Conservation (phyloP, 2,888 invertebrate species). For the Bombyx huttoni region DNA sequence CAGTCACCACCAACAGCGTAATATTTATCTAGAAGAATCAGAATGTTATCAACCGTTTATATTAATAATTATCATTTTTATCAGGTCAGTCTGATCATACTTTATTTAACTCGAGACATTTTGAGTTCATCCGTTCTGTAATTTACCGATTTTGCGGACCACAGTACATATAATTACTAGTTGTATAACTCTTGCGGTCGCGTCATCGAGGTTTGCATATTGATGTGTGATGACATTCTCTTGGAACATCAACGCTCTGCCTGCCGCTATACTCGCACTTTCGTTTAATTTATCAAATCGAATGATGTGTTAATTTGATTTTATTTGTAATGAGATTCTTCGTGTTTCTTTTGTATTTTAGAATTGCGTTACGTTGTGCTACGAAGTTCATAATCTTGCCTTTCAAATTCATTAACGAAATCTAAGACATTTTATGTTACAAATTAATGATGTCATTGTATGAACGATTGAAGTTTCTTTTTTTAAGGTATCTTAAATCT, state of each 20-base stretch:
- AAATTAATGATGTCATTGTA: too few species aligned
- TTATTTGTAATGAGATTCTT: constrained; percentile 18
- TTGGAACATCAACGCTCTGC: constrained; percentile 30
- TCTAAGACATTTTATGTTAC: too few species aligned
- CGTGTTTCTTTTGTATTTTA: not conserved
- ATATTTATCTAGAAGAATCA: too few species aligned
- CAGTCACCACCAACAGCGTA: too few species aligned
- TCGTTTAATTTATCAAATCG: constrained; percentile 32
- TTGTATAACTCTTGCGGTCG: constrained; percentile 43
- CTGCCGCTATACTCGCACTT: constrained; percentile 19
- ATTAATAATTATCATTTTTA: too few species aligned
- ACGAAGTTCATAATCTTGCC: not conserved
- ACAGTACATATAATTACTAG: constrained; percentile 36
- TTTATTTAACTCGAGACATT: constrained; percentile 8
- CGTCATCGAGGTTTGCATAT: constrained; percentile 36
- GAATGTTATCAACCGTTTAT: too few species aligned
- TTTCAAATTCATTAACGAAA: not conserved
- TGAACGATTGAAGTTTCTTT: too few species aligned
- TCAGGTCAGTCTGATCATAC: not conserved
- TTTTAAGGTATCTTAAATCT: not conserved
- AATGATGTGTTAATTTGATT: constrained; percentile 32
- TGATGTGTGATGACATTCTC: constrained; percentile 20
- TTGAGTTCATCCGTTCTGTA: constrained; percentile 27
- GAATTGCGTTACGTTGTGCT: not conserved
- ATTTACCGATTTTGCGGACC: constrained; percentile 29